Percentiles rank a stretch among this genome's conserved stretches.
Conservation (phyloP, 2,113 vertebrate species). For the Macheiramphus alcinus region DNA sequence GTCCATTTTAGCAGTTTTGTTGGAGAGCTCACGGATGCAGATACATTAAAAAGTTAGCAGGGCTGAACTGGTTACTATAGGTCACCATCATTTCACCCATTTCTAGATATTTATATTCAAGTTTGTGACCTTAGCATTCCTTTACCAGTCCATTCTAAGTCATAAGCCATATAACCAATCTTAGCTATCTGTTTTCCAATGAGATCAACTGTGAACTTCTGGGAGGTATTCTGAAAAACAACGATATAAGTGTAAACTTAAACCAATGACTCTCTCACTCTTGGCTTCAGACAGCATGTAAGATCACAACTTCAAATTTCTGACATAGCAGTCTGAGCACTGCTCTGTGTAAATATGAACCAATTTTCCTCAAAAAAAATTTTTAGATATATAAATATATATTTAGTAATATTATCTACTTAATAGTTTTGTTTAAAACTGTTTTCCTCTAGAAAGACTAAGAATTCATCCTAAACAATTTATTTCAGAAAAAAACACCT, state of each 20-base stretch:
- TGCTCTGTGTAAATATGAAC: not conserved
- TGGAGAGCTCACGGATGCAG: not conserved
- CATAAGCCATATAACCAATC: not conserved
- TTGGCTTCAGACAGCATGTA: not conserved
- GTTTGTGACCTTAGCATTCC: not conserved
- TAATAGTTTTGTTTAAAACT: not conserved
- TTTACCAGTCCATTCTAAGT: not conserved
- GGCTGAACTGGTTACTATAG: not conserved
- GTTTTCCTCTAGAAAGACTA: not conserved
- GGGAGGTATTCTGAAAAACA: not conserved
- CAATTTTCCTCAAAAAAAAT: not conserved
- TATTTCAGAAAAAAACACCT: not conserved
- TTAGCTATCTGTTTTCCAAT: not conserved
- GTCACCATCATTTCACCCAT: not conserved
- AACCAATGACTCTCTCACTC: not conserved
- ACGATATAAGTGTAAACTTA: rapidly evolving
- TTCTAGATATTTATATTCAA: not conserved
- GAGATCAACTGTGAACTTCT: not conserved
- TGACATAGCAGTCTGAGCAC: not conserved
- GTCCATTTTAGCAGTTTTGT: not conserved
- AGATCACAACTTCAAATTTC: not conserved
- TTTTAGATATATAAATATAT: not conserved
- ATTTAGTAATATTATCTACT: not conserved
- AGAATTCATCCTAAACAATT: not conserved
- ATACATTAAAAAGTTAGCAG: not conserved